These are phyloP conservation scores for Idris sp. DNA, from an alignment of 1,140 invertebrate genomes.

Conservation along the genomic window DNA sequence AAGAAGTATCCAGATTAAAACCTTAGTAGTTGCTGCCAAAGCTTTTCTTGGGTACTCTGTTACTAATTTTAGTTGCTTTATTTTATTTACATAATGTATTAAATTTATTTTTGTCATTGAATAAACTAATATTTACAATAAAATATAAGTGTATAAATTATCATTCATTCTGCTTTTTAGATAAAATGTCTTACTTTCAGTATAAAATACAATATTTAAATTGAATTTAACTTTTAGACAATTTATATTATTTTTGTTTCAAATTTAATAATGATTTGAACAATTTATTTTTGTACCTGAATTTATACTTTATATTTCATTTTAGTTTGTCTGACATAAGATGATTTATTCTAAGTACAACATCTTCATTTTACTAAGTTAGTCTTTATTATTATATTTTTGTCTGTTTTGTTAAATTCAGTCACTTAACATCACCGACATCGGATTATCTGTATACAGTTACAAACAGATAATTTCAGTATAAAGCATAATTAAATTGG, in stretches of 20 bases:
- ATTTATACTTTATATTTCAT: slow-evolving; percentile 15
- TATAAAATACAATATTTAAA: slow-evolving; percentile 47
- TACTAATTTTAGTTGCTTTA: no score
- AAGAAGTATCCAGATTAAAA: no score
- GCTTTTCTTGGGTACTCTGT: no score
- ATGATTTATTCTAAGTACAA: slow-evolving; percentile 21
- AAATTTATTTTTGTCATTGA: slow-evolving; percentile 24
- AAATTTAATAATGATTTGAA: slow-evolving; percentile 15
- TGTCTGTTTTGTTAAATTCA: slow-evolving; percentile 39
- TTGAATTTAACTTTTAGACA: slow-evolving; percentile 25
- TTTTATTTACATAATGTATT: neutral
- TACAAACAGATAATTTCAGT: slow-evolving; percentile 48
- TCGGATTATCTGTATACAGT: slow-evolving; percentile 37
- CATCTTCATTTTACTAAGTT: slow-evolving; percentile 19
- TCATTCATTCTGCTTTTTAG: slow-evolving; percentile 20
- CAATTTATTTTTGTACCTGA: slow-evolving; percentile 18
- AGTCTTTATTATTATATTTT: slow-evolving; percentile 25
- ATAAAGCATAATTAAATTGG: slow-evolving; percentile 40
- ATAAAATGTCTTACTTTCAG: slow-evolving; percentile 49
- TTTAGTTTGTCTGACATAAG: slow-evolving; percentile 4
- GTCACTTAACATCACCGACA: slow-evolving; percentile 32
- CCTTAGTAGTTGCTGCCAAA: no score
- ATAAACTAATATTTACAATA: slow-evolving; percentile 26
- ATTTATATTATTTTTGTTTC: no score
- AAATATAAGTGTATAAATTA: slow-evolving; percentile 46